Percentiles rank a stretch among this genome's conserved stretches.
Conservation (phyloP, 2,113 vertebrate genomes). For the Porphyrio hochstetteri region DNA sequence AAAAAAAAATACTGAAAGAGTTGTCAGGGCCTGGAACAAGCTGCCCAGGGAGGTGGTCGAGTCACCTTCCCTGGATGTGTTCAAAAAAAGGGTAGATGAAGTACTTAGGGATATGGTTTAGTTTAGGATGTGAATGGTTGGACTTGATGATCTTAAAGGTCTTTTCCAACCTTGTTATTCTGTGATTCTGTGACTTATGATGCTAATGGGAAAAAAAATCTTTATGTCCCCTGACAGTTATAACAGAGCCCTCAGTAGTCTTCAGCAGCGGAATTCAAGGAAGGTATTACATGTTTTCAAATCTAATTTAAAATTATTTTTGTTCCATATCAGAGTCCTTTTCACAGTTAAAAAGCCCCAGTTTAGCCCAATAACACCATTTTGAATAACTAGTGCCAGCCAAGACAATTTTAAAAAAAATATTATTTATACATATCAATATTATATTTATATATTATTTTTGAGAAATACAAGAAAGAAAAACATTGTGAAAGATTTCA, state of each 20-base stretch:
- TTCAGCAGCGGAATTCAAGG: background rate
- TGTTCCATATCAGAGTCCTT: background rate
- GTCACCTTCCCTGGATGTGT: no score
- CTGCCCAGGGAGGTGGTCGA: no score
- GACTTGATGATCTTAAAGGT: no score
- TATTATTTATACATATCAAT: background rate
- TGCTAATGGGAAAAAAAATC: background rate
- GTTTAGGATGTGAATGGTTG: no score
- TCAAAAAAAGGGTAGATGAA: no score
- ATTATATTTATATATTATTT: background rate
- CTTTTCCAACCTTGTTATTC: no score
- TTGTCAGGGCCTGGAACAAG: no score
- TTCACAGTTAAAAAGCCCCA: background rate
- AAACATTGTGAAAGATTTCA: background rate
- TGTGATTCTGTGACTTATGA: no score
- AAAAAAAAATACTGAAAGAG: no score
- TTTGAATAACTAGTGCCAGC: background rate
- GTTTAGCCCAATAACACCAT: background rate
- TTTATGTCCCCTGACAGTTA: background rate
- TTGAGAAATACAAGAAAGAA: background rate
- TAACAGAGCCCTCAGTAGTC: background rate
- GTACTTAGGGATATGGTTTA: no score
- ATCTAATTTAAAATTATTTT: slow-evolving; percentile 5
- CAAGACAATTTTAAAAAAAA: background rate
- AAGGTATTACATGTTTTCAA: background rate